Evolutionary conservation across 1,140 invertebrate genomes (phyloP), one percentile per base, ranked within the genome.

Genomic region (Calycopis cecrops): DNA sequence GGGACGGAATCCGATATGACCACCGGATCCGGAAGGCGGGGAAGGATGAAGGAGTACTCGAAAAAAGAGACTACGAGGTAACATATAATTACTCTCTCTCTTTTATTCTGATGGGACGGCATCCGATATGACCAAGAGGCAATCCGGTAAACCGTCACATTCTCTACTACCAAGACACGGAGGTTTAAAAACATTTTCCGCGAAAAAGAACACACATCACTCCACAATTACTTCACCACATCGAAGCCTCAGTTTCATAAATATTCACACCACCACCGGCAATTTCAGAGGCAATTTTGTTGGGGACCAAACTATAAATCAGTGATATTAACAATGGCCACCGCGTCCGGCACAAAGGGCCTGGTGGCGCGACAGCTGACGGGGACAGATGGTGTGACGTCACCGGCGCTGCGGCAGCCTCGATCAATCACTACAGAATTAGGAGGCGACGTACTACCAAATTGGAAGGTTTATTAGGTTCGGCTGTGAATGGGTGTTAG

Each of bases 361-460:
- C 47, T 18, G 17, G 17, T 48, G 40, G 35, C 35, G 9, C 50
- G 50, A 33, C 55, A 42, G 42, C 35, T 48, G 60, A 62, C 55
- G 52, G 28, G 48, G 51, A 62, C 56, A 58, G 56, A 63, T 60
- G 48, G 62, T 49, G 52, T 52, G 55, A 53, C 62, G 51, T 55
- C 58, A 48, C 52, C 4, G 40, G 9, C n/a, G 40, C 14, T 9
- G 17, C 16, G 40, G 1, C 40, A 44, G 14, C 12, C 14, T 9
- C 40, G 14, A 44, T 44, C 40, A 16, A 44, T 44, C 40, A 44
- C 40, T 28, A 3, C 40, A 44, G 40, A 44, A 44, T 44, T 44
- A 44, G 40, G 12, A 44, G 21, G 21, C 21, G 21, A 16, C 14
- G 40, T 3, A 16, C 17, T 16, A 37, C 9, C n/a, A 37, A n/a